A percentile compares a stretch with the other conserved stretches of the same genome.
Conservation (phyloP, 1,140 invertebrate genomes). For the Nasonia longicornis region DNA sequence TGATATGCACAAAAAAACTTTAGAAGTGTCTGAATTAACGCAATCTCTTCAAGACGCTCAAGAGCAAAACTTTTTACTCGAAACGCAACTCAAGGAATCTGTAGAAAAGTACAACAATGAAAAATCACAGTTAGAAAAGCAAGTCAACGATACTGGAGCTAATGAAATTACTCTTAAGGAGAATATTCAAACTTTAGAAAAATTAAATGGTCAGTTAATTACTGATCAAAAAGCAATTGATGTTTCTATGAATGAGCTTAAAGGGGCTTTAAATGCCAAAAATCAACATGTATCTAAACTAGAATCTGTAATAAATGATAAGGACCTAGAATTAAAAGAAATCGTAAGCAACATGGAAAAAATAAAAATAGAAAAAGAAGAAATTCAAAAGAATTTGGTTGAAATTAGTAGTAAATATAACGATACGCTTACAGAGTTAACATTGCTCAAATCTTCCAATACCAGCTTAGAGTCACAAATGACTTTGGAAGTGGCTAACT, state of each 20-base stretch:
- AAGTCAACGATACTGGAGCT: conserved; percentile 61
- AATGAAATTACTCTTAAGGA: conserved; percentile 66
- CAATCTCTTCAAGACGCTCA: conserved; percentile 60
- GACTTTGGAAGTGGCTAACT: conserved; percentile 43
- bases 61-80: conserved; percentile 59
- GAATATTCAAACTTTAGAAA: conserved; percentile 65
- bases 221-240: conserved; percentile 57
- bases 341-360: conserved; percentile 51
- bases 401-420: conserved; percentile 62
- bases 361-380: conserved; percentile 58
- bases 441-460: conserved; percentile 44
- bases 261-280: conserved; percentile 50
- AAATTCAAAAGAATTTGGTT: conserved; percentile 57
- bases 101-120: conserved; percentile 67
- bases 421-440: conserved; percentile 54
- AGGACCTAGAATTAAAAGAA: conserved; percentile 49
- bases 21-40: conserved; percentile 48
- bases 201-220: conserved; percentile 68
- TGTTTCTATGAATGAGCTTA: conserved; percentile 53
- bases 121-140: conserved; percentile 67
- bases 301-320: conserved; percentile 51
- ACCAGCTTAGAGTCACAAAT: conserved; percentile 44
- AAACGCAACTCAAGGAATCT: conserved; percentile 49
- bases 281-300: conserved; percentile 42
- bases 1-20: conserved; percentile 47